Percentiles rank a stretch among this genome's conserved stretches.
Conservation (phyloP, 2,888 invertebrate genomes). For the Petrophora chlorosata region DNA sequence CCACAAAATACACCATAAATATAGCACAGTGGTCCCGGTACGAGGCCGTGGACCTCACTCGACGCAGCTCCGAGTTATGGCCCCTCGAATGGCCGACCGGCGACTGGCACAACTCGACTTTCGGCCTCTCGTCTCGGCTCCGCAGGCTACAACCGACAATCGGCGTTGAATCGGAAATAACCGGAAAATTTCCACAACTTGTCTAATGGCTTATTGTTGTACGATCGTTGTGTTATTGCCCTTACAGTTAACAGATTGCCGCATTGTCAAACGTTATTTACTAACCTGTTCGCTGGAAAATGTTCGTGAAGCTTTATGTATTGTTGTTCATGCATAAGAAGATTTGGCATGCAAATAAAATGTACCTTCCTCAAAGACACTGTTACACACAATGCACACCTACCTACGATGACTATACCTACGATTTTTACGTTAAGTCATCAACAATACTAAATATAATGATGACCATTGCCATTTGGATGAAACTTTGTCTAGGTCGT, state of each 20-base stretch:
- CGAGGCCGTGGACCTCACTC: constrained; percentile 79
- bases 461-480: too few species aligned
- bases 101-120: constrained; percentile 6
- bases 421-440: too few species aligned
- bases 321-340: neutral
- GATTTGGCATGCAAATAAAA: neutral
- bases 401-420: too few species aligned
- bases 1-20: constrained; percentile 69
- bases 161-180: constrained; percentile 81
- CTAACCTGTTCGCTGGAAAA: constrained; percentile 39
- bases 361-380: too few species aligned
- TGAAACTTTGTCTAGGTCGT: too few species aligned
- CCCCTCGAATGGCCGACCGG: constrained; percentile 63
- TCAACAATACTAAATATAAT: too few species aligned
- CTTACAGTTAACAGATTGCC: constrained; percentile 59
- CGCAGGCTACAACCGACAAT: too few species aligned
- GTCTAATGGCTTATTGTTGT: constrained; percentile 82
- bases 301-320: constrained; percentile 1
- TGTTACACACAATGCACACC: too few species aligned
- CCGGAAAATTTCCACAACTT: constrained; percentile 80
- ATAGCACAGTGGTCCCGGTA: constrained; percentile 58
- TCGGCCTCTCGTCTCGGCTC: constrained; percentile 23
- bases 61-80: constrained; percentile 70
- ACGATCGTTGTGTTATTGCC: constrained; percentile 59
- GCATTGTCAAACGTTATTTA: constrained; percentile 63